Evolutionary conservation across 2,888 invertebrate genomes (phyloP), one percentile per base, ranked within the genome.

Genomic region (Monochamus alternatus): DNA sequence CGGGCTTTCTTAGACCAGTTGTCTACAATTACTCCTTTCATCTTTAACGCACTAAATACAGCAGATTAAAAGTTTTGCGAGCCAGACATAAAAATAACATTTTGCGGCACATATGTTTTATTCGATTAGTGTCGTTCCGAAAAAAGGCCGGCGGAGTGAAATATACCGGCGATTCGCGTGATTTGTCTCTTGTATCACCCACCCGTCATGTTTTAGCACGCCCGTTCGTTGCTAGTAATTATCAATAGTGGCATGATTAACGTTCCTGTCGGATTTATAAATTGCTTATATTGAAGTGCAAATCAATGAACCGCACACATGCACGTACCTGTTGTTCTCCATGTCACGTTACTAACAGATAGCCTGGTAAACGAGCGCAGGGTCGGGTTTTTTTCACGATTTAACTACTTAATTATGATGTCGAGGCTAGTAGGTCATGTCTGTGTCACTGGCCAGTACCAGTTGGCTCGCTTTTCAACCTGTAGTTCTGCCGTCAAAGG

Each of bases 311-410:
- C 14, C 58, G 9, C n/a, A n/a, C 22, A 47, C 22, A 30, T 68
- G 14, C 14, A 2, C 31, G 32, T 32, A 52, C 55, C 66, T 66
- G 52, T 66, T 65, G 51, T 65, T 65, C 52, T 51, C 51, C 5
- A 65, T 65, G 30, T 65, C 52, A 30, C 10, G 51, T 65, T 65
- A 51, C 10, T 65, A 44, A 65, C 65, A 65, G 65, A 51, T 65
- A 47, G 51, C 12, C 22, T 14, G 31, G 51, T 31, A 65, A 65
- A 12, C 51, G 47, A 65, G 31, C 31, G 31, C 65, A 51, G 51
- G 30, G 65, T 8, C 47, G 31, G 52, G 44, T n/a, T n/a, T 47
- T 43, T 64, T 64, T 64, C 14, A 64, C 43, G 51, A 47, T 65
- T 65, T 51, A 22, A 65, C 47, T 31, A 10, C n/a, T 32, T 31